Conservation (phyloP, 2,113 vertebrate species). For the Charina bottae region DNA sequence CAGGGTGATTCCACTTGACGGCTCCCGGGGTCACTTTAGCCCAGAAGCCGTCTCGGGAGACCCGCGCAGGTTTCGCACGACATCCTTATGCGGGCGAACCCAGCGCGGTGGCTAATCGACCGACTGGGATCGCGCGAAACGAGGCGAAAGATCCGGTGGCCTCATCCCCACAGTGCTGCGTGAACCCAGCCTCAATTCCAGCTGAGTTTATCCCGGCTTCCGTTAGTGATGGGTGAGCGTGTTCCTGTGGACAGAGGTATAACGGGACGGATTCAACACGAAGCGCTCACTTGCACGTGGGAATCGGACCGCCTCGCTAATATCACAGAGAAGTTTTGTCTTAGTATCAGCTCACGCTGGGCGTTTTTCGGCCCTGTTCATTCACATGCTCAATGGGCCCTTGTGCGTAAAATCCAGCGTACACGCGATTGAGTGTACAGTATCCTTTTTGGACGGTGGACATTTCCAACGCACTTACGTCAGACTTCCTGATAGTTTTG, state of each 20-base stretch:
- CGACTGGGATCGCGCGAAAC: not conserved
- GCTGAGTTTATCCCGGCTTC: not conserved
- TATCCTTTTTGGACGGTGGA: not conserved
- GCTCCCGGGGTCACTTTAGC: not conserved
- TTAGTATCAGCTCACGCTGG: too few species aligned
- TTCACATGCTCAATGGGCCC: not conserved
- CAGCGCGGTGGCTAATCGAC: not conserved
- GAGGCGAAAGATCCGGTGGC: not conserved
- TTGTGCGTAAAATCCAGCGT: not conserved
- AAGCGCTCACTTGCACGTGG: not conserved
- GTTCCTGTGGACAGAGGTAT: not conserved
- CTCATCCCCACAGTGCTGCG: not conserved
- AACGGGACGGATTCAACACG: not conserved
- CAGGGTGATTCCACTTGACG: not conserved
- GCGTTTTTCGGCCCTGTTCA: not conserved
- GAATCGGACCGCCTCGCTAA: not conserved
- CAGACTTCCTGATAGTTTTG: not conserved
- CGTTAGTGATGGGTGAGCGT: not conserved
- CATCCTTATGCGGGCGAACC: not conserved
- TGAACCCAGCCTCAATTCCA: not conserved
- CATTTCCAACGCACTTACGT: not conserved
- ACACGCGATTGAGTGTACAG: too few species aligned
- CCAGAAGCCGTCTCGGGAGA: not conserved
- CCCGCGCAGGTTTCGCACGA: not conserved
- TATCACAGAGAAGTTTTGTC: not conserved